A percentile compares a stretch with the other conserved stretches of the same genome.
Conservation (phyloP, 92 coral and sea anemone genomes). For the Palythoa caribaeorum region DNA sequence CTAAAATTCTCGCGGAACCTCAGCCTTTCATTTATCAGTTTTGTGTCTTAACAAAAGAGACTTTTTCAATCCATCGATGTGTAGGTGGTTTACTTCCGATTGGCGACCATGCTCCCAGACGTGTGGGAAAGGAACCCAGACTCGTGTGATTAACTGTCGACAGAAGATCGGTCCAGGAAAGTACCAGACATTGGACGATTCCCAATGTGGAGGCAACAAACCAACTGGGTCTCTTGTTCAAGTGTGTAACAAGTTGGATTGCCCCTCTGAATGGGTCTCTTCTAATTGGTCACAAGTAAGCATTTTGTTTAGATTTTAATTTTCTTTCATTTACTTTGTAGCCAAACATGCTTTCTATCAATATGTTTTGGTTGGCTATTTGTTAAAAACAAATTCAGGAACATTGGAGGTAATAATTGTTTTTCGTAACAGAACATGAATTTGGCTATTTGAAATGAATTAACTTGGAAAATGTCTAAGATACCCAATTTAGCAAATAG, state of each 20-base stretch:
- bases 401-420: too few species aligned
- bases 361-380: too few species aligned
- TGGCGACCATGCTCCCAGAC: conserved; percentile 96
- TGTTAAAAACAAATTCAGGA: too few species aligned
- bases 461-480: too few species aligned
- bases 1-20: too few species aligned
- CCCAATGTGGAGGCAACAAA: conserved; percentile 58
- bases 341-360: background rate
- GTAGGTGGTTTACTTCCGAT: conserved; percentile 83
- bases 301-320: background rate
- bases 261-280: conserved; percentile 86
- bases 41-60: background rate
- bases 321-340: background rate
- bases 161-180: conserved; percentile 65
- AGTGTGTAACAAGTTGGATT: conserved; percentile 82
- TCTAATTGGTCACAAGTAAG: conserved; percentile 86
- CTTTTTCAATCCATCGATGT: background rate
- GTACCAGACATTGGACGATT: conserved; percentile 63
- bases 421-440: too few species aligned
- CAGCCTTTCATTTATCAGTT: background rate
- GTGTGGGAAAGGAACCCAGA: conserved; percentile 89
- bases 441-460: too few species aligned
- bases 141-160: conserved; percentile 79
- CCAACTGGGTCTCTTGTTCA: conserved; percentile 64
- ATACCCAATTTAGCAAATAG: too few species aligned